Percentiles rank a stretch among this genome's conserved stretches.
Evolutionary conservation across 2,797 vertebrate species (phyloP).

Genomic region (Gobio occitaniae): DNA sequence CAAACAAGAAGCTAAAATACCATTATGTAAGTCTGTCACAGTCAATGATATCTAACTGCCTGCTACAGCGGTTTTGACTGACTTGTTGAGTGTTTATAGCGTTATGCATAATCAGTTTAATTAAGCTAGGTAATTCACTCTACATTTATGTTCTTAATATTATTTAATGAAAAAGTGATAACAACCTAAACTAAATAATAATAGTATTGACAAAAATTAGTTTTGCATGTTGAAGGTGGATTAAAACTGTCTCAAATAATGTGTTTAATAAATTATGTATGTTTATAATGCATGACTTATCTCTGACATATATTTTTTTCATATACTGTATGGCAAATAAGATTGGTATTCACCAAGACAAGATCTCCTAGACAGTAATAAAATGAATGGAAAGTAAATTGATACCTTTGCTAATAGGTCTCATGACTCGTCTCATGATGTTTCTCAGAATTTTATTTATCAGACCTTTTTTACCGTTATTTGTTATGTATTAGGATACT

Average conservation of each 20-base stretch:
- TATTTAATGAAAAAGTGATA: conserved; percentile 11
- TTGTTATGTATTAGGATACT: background rate
- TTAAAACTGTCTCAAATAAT: background rate
- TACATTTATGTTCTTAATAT: background rate
- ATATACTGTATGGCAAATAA: background rate
- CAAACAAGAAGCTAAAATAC: conserved; percentile 72
- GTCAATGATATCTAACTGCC: conserved; percentile 72
- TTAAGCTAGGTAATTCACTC: background rate
- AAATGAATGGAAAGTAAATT: too few species aligned
- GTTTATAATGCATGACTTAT: background rate
- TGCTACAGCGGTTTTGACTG: conserved; percentile 44
- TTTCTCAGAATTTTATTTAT: background rate
- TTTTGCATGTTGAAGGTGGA: background rate
- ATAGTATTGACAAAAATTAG: background rate
- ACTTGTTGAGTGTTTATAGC: conserved; percentile 23
- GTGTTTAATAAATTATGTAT: background rate
- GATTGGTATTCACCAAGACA: too few species aligned
- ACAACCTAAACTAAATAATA: background rate
- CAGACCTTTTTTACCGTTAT: background rate
- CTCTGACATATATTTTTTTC: background rate
- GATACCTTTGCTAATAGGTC: too few species aligned
- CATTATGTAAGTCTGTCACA: conserved; percentile 80
- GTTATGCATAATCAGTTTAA: conserved; percentile 22
- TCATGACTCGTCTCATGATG: too few species aligned
- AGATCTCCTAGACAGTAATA: too few species aligned